phyloP scores from a whole-genome alignment of 2,113 vertebrate species.

The Chinchilla lanigera region DNA sequence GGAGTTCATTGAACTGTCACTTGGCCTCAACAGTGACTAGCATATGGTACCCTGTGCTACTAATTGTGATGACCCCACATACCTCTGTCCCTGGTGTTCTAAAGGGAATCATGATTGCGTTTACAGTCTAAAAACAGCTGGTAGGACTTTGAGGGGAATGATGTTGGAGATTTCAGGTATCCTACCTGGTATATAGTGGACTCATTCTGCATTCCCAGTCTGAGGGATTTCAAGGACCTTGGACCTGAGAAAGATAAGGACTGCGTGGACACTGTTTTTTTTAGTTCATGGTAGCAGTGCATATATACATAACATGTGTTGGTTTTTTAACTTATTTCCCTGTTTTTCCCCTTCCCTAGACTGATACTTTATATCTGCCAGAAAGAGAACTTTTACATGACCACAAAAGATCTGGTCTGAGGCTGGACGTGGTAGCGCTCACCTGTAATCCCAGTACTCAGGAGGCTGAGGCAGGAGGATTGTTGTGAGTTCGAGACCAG shows the following conservation, averaged over 20 bases:
- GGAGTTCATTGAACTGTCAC: not conserved
- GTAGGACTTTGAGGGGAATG: not conserved
- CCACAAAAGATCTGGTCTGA: no score
- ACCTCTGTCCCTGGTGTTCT: not conserved
- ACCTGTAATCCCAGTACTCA: no score
- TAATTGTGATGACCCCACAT: not conserved
- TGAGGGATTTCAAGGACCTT: not conserved
- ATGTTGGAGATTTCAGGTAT: not conserved
- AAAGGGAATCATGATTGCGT: not conserved
- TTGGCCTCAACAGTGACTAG: not conserved
- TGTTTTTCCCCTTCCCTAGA: not conserved
- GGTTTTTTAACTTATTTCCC: not conserved
- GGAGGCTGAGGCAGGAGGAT: no score
- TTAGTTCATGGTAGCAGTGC: not conserved
- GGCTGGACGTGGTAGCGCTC: no score
- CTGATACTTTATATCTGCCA: not conserved
- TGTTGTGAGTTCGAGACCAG: no score
- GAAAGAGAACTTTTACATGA: not conserved
- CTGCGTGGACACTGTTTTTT: not conserved
- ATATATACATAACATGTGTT: not conserved
- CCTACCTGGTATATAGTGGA: not conserved
- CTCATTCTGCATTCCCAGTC: not conserved
- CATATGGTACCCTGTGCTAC: not conserved
- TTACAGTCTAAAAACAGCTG: not conserved
- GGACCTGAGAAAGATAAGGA: not conserved